Evolutionary conservation across 92 coral and sea anemone species (phyloP), one percentile per base, ranked within the genome.

Genomic region (Epizoanthus scotinus): DNA sequence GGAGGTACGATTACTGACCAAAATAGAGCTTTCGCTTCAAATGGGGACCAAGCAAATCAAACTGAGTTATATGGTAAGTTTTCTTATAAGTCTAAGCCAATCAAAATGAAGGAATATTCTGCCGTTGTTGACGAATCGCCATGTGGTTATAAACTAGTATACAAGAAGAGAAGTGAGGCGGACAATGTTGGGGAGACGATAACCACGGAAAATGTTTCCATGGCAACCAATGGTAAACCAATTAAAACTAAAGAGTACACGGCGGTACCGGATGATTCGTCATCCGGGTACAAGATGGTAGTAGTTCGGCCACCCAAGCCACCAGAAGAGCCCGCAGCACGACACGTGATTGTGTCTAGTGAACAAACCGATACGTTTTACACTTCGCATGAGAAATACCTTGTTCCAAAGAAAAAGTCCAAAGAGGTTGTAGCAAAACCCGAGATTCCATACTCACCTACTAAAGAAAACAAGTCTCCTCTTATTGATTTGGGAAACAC

Each of bases 401-500:
- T 17, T 21, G 3, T 59, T 22, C 20, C 50, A 0, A 59, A 75
- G 56, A 47, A 7, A 54, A 75, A 40, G 25, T 22, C 34, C 13
- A 29, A 10, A 36, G 81, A 40, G 27, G 17, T 9, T 57, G 40
- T 44, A 31, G 66, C 5, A 14, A 58, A 73, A 31, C 52, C 50
- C 12, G 42, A 15, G 14, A 17, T 44, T 6, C 21, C 52, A 25
- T 6, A 15, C 17, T 71, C 78, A 28, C 47, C 81, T 6, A 38
- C 53, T n/a, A 55, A 44, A 38, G n/a, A 28, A 6, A 50, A 9
- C 0, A 0, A 47, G 2, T 73, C 79, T 3, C 24, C 68, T 6
- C 50, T 75, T 22, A 75, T 75, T 24, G 81, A 75, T 75, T 67
- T 75, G 13, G 68, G 81, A 38, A 20, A 57, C 13, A 75, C 81